These are phyloP conservation scores for Pseudobourletiella spinata DNA, from an alignment of 1,140 invertebrate genomes.

Conservation along the genomic window DNA sequence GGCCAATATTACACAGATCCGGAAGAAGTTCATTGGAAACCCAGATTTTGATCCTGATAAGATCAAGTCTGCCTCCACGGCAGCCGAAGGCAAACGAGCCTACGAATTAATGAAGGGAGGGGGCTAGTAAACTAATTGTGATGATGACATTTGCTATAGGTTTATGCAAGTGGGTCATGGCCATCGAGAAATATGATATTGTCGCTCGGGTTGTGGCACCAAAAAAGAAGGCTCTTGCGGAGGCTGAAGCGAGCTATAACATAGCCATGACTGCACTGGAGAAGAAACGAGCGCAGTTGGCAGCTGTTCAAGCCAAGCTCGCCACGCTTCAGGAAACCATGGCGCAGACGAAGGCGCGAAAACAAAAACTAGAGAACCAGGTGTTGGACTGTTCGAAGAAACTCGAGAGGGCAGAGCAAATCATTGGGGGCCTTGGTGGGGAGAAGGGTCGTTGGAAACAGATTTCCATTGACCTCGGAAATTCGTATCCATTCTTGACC, in stretches of 20 bases:
- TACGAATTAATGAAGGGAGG: too few relatives aligned
- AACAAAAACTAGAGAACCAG: conserved; percentile 62
- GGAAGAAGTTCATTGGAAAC: conserved; percentile 64
- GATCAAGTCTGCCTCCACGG: conserved; percentile 56
- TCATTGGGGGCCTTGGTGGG: conserved; percentile 75
- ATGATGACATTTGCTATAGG: conserved; percentile 45
- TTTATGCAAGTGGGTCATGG: conserved; percentile 83
- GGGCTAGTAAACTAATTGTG: too few relatives aligned
- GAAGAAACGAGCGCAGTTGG: conserved; percentile 64
- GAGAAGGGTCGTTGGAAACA: conserved; percentile 73
- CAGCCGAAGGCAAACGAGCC: conserved; percentile 45
- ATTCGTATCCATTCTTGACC: conserved; percentile 49
- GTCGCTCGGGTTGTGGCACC: conserved; percentile 81
- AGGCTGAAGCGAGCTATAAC: conserved; percentile 64
- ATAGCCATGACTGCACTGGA: conserved; percentile 53
- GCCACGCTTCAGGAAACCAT: conserved; percentile 54
- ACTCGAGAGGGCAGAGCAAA: conserved; percentile 81
- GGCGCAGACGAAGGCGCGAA: conserved; percentile 42
- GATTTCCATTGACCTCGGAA: conserved; percentile 63
- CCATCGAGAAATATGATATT: conserved; percentile 85
- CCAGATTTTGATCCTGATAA: conserved; percentile 90
- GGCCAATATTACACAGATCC: conserved; percentile 70
- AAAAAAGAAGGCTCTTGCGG: conserved; percentile 66
- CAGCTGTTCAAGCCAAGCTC: conserved; percentile 60
- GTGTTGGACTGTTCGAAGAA: conserved; percentile 81